Conservation (phyloP, 2,888 invertebrate species). For the Aphidius colemani region DNA sequence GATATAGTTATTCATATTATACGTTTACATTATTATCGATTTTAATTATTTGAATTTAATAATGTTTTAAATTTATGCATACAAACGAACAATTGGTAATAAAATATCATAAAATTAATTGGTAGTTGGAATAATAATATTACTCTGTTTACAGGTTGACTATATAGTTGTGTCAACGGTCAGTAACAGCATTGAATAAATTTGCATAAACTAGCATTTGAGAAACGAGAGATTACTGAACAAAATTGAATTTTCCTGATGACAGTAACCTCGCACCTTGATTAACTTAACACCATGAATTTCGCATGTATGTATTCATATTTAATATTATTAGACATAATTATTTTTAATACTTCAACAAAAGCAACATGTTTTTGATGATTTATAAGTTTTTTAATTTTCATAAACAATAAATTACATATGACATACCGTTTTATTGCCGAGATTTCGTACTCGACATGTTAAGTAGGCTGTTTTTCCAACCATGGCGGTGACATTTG, state of each 20-base stretch:
- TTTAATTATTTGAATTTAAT: too few relatives aligned
- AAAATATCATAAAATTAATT: too few relatives aligned
- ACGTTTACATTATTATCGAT: too few relatives aligned
- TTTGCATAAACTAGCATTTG: too few relatives aligned
- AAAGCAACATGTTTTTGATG: slow-evolving; percentile 25
- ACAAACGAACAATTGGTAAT: too few relatives aligned
- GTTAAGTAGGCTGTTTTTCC: slow-evolving; percentile 58
- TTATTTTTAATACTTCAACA: not conserved
- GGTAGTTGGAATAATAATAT: too few relatives aligned
- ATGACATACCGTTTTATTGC: slow-evolving; percentile 51
- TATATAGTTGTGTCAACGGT: too few relatives aligned
- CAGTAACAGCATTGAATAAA: too few relatives aligned
- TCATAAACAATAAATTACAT: not conserved
- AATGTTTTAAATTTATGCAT: too few relatives aligned
- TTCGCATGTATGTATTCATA: slow-evolving; percentile 2
- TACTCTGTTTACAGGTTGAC: too few relatives aligned
- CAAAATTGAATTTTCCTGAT: slow-evolving; percentile 46
- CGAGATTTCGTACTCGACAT: slow-evolving; percentile 56
- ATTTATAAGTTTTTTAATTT: not conserved
- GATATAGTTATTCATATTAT: too few relatives aligned
- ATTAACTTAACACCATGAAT: slow-evolving; percentile 16
- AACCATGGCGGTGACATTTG: slow-evolving; percentile 56
- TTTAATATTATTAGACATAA: not conserved
- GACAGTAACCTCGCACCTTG: slow-evolving; percentile 15
- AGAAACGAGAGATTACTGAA: slow-evolving; percentile 11